Evolutionary conservation across 2,797 vertebrate species (phyloP).

Genomic region (Alosa sapidissima): DNA sequence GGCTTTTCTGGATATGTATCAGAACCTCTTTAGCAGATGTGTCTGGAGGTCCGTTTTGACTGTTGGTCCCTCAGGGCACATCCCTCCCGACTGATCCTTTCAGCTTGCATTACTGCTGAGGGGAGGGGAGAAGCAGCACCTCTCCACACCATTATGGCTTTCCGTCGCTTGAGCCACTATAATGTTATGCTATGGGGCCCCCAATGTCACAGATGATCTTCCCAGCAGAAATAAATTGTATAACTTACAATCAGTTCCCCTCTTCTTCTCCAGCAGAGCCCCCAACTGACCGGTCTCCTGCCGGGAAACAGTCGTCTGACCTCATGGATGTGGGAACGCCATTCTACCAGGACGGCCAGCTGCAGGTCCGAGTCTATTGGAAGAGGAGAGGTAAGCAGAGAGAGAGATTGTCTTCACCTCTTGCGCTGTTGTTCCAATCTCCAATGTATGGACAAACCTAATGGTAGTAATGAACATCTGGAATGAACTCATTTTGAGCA

Average conservation of each 20-base stretch:
- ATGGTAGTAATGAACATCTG: background rate
- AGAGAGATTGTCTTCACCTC: background rate
- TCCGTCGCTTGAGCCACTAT: background rate
- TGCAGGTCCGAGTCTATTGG: constrained; percentile 91
- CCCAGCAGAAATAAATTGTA: background rate
- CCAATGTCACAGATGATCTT: background rate
- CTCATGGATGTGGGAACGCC: constrained; percentile 84
- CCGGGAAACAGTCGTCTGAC: constrained; percentile 63
- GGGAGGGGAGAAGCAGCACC: background rate
- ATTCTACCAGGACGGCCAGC: constrained; percentile 86
- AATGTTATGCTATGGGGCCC: background rate
- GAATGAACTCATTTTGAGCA: background rate
- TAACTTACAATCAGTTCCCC: background rate
- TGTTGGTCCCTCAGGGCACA: background rate
- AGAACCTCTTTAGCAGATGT: constrained; percentile 18
- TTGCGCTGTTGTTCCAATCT: background rate
- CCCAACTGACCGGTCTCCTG: constrained; percentile 47
- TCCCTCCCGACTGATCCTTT: background rate
- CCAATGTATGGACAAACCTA: background rate
- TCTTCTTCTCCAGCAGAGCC: background rate
- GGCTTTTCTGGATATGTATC: constrained; percentile 9
- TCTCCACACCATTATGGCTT: background rate
- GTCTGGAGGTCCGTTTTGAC: background rate
- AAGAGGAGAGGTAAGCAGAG: constrained; percentile 80
- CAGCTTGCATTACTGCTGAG: background rate